Evolutionary conservation across 2,113 vertebrate genomes (phyloP).

Genomic region (Colossoma macropomum): DNA sequence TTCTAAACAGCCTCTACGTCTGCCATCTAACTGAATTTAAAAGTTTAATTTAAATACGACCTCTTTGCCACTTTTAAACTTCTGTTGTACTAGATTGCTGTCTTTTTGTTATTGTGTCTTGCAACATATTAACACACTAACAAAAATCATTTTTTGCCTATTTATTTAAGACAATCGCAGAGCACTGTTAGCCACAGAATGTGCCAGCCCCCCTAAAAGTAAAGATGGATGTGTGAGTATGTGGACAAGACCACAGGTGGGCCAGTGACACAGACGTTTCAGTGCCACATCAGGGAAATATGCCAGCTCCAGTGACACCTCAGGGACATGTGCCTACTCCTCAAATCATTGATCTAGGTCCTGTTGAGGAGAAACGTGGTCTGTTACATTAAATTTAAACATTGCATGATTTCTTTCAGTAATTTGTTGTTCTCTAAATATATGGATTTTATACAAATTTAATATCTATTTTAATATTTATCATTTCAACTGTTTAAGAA

Average conservation of each 20-base stretch:
- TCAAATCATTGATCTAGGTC: neutral
- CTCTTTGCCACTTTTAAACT: neutral
- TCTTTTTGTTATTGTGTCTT: too few relatives aligned
- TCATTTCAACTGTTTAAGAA: neutral
- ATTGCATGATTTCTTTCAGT: constrained; percentile 2
- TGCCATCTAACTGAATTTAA: constrained; percentile 5
- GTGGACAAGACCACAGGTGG: neutral
- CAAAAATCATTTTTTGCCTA: too few relatives aligned
- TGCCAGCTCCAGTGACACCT: neutral
- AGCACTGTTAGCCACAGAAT: neutral
- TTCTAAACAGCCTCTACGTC: too few relatives aligned
- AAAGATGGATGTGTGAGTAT: neutral
- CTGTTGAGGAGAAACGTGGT: neutral
- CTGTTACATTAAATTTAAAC: neutral
- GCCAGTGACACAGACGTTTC: neutral
- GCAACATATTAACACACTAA: neutral
- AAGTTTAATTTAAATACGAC: neutral
- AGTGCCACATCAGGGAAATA: neutral
- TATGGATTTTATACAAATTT: too few relatives aligned
- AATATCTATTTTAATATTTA: neutral
- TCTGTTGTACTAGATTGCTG: neutral
- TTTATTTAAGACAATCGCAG: neutral
- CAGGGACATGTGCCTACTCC: neutral
- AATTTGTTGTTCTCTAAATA: neutral
- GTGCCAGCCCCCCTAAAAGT: neutral